Percentiles rank a stretch among this genome's conserved stretches.
phyloP scores from a whole-genome alignment of 2,113 vertebrate genomes.

The Burhinus oedicnemus region DNA sequence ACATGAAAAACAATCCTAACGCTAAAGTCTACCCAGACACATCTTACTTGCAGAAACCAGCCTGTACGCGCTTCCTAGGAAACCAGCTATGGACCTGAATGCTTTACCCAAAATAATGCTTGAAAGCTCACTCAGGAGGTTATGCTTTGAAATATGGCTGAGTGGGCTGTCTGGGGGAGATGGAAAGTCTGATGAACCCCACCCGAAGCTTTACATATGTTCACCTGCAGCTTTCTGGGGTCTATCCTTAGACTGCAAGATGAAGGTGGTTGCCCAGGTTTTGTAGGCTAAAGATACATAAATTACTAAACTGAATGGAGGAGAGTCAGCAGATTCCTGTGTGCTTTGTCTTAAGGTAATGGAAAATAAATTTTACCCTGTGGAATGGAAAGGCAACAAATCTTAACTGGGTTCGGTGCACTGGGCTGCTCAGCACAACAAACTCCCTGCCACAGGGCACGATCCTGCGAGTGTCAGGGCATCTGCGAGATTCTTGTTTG shows the following conservation, averaged over 20 bases:
- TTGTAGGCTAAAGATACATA: background rate
- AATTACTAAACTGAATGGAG: background rate
- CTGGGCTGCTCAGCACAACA: background rate
- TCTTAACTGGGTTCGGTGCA: background rate
- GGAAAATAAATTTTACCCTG: background rate
- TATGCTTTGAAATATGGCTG: background rate
- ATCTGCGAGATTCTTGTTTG: background rate
- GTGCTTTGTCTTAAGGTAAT: background rate
- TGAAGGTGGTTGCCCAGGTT: background rate
- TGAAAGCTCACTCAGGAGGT: background rate
- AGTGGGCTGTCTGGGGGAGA: background rate
- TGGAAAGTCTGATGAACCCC: background rate
- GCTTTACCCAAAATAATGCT: background rate
- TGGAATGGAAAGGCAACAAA: background rate
- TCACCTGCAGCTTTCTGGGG: background rate
- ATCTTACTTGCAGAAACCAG: background rate
- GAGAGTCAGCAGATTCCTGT: background rate
- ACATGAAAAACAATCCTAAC: background rate
- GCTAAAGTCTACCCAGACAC: background rate
- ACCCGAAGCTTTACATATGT: background rate
- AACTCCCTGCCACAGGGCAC: background rate
- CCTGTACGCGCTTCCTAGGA: background rate
- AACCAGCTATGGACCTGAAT: background rate
- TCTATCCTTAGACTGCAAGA: background rate
- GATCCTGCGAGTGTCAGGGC: rapidly evolving